Evolutionary conservation across 2,888 invertebrate genomes (phyloP), one percentile per base, ranked within the genome.

Genomic region (Caenorhabditis macrosperma): DNA sequence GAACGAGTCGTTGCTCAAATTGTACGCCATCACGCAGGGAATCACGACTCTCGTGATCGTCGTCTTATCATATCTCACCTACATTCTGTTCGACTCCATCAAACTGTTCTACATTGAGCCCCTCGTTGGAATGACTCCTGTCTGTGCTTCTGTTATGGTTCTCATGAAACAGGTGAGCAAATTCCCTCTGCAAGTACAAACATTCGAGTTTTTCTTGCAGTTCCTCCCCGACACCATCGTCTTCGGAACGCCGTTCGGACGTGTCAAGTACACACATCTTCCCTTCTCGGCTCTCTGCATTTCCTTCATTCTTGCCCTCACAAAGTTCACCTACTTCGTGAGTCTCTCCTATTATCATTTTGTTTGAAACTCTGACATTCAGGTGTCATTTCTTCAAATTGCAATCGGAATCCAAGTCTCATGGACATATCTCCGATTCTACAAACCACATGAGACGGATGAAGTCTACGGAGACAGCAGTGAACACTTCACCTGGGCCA

Each of bases 401-500:
- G 20, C 74, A 20, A 57, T 88, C 46, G 88, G 85, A n/a, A 74
- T 87, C 20, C 89, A 89, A 81, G 83, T 89, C 24, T 72, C 84
- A 0, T 89, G 89, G 89, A 86, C 88, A 7, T 89, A 89, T 72
- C 82, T 89, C n/a, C 85, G 89, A 7, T 89, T 90, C 77, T 78
- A 86, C 72, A 84, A 87, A 67, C 82, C 83, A 0, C 83, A 85
- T 52, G 82, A 86, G 52, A 79, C 80, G 1, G 85, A 85, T 44
- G 85, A 84, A 20, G 80, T 85, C 41, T 79, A 82, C 60, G 89
- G 89, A 35, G 89, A 89, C 57, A 68, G 81, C 44, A 88, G 86
- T 57, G 89, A 89, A 28, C 89, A 89, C 54, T 89, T 89, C 75
- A 83, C 88, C 17, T 89, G 89, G 89, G 85, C 88, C 79, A 89